Base-by-base conservation (phyloP, 1,140 invertebrate species). In the Dryas iulia region DNA sequence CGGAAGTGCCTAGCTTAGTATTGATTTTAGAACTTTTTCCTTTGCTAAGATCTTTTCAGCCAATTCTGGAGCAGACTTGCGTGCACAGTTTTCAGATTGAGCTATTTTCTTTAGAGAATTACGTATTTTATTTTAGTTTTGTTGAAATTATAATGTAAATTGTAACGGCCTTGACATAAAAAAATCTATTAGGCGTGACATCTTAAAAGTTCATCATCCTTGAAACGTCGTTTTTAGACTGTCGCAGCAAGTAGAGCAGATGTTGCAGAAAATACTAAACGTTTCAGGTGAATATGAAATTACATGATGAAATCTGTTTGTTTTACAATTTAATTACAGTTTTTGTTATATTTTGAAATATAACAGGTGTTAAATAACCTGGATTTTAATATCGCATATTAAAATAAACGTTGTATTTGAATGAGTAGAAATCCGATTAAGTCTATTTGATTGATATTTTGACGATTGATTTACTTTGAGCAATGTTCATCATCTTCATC, bases 21-120 rank as follows among this genome's bases (percentile, higher is more conserved):
- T 78, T 56, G 74, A 78, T 78, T 76, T 68, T 53, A 58, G 63
- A 74, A 64, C 66, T 66, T 65, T 68, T 60, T 28, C 28, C 35
- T 33, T 18, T 4, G 21, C 28, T 11, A 18, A 31, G 28, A 4
- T 31, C 25, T 23, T 11, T 57, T 26, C 30, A 57, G 10, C 30
- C 31, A 5, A 39, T 1, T 39, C 4, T 39, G 35, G 5, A 2
- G 18, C 14, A 14, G n/a, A 35, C 12, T 47, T 47, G 7, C 6
- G 39, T 14, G n/a, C 14, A 14, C 6, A 39, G n/a, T n/a, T n/a
- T n/a, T 39, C n/a, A 6, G 14, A 39, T 39, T 39, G 14, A 5
- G n/a, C 14, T n/a, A n/a, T n/a, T n/a, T n/a, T n/a, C n/a, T n/a
- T n/a, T n/a, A 21, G n/a, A 47, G 21, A 47, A 47, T 47, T 21